Evolutionary conservation across 2,888 invertebrate genomes (phyloP), one percentile per base, ranked within the genome.

Genomic region (Acanthosepion pharaonis): DNA sequence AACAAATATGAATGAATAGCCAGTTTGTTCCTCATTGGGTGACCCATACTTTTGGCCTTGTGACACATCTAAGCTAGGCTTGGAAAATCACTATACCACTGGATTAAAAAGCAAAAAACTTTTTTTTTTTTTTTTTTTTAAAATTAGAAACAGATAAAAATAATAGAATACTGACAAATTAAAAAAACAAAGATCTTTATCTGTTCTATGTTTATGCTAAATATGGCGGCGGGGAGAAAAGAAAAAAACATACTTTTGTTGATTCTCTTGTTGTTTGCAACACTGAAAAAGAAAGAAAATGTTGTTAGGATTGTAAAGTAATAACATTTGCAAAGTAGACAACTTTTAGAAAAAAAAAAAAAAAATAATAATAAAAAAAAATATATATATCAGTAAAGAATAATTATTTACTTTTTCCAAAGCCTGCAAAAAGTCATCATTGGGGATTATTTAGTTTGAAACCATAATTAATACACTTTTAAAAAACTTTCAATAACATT

Each of bases 201-300:
- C 23, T 23, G 5, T 1, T 59, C 20, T 23, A 59, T 59, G 59
- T 25, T 59, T 59, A 5, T 59, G 78, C n/a, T 78, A 15, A 78
- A 78, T 78, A 11, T 15, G 23, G 78, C n/a, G 15, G 2, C 15
- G 6, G 59, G 8, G n/a, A n/a, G 5, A n/a, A 78, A 78, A 11
- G 33, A n/a, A 5, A 92, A 9, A 25, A 18, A 28, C 92, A n/a
- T 49, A 92, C 92, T 53, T 51, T 92, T 49, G 92, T 92, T 20
- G 92, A 49, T 51, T 92, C 92, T 92, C 92, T 92, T 92, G 92
- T 11, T 92, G 92, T 92, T 11, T 92, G 92, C 49, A 92, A 28
- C 49, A 92, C 92, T 92, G 92, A 51, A 92, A 92, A n/a, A 49
- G n/a, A 92, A 92, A 48, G n/a, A 5, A 92, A 92, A 92, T n/a